Evolutionary conservation across 2,113 vertebrate species (phyloP), one percentile per base, ranked within the genome.

Genomic region (Siphamia tubifer): DNA sequence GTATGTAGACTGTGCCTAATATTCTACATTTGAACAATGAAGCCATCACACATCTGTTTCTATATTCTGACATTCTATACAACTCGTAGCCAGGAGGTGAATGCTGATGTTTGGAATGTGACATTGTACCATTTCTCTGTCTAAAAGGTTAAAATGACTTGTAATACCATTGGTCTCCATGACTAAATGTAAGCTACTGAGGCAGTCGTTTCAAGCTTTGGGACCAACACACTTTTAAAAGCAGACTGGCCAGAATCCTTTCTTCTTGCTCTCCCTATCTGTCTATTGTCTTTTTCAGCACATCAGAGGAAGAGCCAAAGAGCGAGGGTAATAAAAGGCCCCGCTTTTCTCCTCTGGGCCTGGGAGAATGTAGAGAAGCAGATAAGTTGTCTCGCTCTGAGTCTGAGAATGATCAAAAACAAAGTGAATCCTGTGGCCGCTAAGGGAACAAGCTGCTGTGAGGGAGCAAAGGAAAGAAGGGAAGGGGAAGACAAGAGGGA

Each of bases 321-420:
- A 75, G 72, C 34, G 47, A 81, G 83, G 76, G 63, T 81, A 88
- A 85, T 89, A 65, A 88, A 89, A 87, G 72, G 45, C 34, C 66
- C 48, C 1, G 27, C 61, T 82, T 76, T 68, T 34, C 78, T 89
- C 83, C 86, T 87, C 75, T 77, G 86, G 84, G 82, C 85, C 77
- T 24, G 54, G 71, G 71, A 87, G 79, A 81, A 78, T 68, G 76
- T 74, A 79, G 78, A 86, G 75, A 71, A 80, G 74, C 81, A 79
- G 86, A 90, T 88, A 88, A 89, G 83, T 85, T 90, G 86, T 81
- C 76, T 51, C 42, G 78, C 80, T 85, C 79, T 35, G 61, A 77
- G 70, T 82, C 74, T 83, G 81, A 72, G 82, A 77, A 86, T 86
- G 83, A 90, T 90, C 84, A 88, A 88, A 91, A 89, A 87, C 86